phyloP scores from a whole-genome alignment of 2,888 invertebrate genomes.

The Sminthurinus aureus region DNA sequence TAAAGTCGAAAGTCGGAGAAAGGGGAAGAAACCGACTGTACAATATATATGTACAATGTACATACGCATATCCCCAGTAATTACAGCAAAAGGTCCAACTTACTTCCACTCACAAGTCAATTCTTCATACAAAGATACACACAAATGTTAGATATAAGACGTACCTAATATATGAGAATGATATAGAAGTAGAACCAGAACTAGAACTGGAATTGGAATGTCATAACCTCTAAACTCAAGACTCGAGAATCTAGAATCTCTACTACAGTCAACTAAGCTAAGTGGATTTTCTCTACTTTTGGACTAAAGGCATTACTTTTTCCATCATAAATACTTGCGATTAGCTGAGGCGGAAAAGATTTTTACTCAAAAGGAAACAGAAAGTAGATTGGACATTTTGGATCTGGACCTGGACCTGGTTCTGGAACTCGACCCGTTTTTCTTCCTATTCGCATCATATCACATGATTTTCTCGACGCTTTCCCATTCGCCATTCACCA shows the following conservation, averaged over 20 bases:
- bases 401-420: neutral
- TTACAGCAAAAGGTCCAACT: neutral
- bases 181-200: no score
- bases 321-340: neutral
- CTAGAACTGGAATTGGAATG: no score
- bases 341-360: neutral
- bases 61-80: neutral
- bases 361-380: conserved; percentile 4
- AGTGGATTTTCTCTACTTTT: conserved; percentile 11
- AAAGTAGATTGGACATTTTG: conserved; percentile 21
- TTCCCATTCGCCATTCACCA: neutral
- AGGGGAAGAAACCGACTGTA: neutral
- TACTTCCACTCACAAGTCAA: neutral
- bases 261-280: conserved; percentile 8
- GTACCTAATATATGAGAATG: no score
- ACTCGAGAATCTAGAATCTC: no score
- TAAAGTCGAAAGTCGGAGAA: neutral
- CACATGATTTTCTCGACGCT: neutral
- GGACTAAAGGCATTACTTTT: neutral
- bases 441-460: neutral
- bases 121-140: neutral
- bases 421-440: neutral
- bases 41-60: no score
- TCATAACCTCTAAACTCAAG: no score
- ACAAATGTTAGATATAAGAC: neutral